phyloP scores from a whole-genome alignment of 2,888 invertebrate genomes.

The Heliconius cydno region DNA sequence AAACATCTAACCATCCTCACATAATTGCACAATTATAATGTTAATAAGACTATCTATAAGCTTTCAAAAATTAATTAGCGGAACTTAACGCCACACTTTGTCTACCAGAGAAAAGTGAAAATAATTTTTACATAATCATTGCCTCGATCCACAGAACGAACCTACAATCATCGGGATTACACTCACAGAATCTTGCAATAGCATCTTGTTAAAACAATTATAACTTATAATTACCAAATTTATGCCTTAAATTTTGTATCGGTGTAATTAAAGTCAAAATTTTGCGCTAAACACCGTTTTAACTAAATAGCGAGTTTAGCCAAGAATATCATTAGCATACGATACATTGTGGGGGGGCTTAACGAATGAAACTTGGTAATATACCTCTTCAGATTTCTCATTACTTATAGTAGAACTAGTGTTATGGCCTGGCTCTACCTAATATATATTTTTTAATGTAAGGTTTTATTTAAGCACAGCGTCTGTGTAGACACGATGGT shows the following conservation, averaged over 20 bases:
- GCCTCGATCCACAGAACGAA: no score
- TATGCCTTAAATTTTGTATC: neutral
- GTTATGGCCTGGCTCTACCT: neutral
- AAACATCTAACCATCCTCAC: no score
- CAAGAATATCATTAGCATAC: constrained; percentile 42
- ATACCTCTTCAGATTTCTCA: constrained; percentile 8
- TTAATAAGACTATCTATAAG: neutral
- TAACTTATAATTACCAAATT: neutral
- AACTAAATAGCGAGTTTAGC: constrained; percentile 43
- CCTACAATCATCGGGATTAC: no score
- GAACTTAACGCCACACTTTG: neutral
- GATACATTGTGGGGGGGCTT: constrained; percentile 28
- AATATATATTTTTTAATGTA: neutral
- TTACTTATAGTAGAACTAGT: neutral
- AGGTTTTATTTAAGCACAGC: neutral
- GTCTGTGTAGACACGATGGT: neutral
- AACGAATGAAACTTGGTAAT: constrained; percentile 24
- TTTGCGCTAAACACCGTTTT: constrained; percentile 41
- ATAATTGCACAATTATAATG: no score
- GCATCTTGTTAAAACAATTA: no score
- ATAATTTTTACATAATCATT: neutral
- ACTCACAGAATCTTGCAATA: no score
- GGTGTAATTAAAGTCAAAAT: constrained; percentile 35
- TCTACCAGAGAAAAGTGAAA: neutral
- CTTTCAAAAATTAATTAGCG: neutral